Percentiles rank a stretch among this genome's conserved stretches.
Evolutionary conservation across 1,140 invertebrate genomes (phyloP).

Genomic region (Calliopsis andreniformis): DNA sequence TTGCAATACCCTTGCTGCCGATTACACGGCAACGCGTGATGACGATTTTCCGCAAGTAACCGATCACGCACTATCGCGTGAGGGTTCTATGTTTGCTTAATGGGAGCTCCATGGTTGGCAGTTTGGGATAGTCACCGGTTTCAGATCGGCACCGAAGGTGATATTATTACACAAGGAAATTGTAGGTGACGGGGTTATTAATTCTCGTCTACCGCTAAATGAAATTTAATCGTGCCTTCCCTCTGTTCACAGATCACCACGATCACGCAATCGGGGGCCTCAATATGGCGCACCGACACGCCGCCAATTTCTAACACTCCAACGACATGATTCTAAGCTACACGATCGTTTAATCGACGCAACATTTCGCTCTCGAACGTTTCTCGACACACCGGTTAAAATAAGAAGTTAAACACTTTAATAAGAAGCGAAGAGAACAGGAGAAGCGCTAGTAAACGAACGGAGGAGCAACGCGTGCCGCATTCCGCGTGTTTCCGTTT

Average conservation of each 20-base stretch:
- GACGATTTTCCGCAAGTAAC: no score
- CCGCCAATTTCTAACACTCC: constrained; percentile 59
- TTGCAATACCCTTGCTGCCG: no score
- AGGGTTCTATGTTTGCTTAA: no score
- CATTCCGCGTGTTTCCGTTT: constrained; percentile 21
- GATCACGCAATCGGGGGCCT: constrained; percentile 75
- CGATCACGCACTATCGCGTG: no score
- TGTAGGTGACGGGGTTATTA: no score
- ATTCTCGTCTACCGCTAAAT: no score
- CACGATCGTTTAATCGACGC: constrained; percentile 36
- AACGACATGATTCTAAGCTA: constrained; percentile 68
- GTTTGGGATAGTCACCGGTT: no score
- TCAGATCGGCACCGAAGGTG: no score
- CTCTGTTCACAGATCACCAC: constrained; percentile 74
- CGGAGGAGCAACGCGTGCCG: constrained; percentile 16
- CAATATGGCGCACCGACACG: constrained; percentile 72
- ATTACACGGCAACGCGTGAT: no score
- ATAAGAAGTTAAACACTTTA: constrained; percentile 14
- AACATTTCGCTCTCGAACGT: constrained; percentile 47
- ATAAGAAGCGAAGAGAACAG: constrained; percentile 11
- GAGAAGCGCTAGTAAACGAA: constrained; percentile 1
- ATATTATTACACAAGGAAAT: no score
- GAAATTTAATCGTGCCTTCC: background rate
- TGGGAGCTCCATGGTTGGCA: no score
- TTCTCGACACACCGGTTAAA: constrained; percentile 49